phyloP scores from a whole-genome alignment of 2,797 vertebrate species.

The Parauchenoglanis ngamensis region DNA sequence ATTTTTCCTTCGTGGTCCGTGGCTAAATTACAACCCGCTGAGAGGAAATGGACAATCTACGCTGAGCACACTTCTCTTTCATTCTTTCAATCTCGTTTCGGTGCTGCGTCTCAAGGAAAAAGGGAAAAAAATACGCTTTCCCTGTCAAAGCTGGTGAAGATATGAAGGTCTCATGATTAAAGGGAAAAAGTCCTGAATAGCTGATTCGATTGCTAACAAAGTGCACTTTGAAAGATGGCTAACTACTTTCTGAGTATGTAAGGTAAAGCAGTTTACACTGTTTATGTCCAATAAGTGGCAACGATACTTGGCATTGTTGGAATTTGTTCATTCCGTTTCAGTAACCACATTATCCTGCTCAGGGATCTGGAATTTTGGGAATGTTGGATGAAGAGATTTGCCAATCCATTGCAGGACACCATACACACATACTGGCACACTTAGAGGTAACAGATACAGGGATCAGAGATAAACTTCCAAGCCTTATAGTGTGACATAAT shows the following conservation, averaged over 20 bases:
- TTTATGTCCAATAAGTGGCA: background rate
- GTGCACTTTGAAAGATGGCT: background rate
- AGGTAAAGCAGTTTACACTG: background rate
- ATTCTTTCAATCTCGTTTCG: conserved; percentile 52
- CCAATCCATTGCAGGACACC: background rate
- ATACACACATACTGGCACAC: background rate
- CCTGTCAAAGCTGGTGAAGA: background rate
- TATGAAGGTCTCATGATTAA: background rate
- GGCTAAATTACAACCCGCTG: conserved; percentile 50
- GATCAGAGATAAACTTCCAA: no score
- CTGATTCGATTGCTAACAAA: background rate
- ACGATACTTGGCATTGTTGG: background rate
- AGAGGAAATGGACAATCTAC: conserved; percentile 55
- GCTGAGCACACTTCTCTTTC: conserved; percentile 47
- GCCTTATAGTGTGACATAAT: no score
- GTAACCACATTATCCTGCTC: background rate
- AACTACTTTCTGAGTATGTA: background rate
- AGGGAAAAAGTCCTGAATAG: no score
- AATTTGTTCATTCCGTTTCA: background rate
- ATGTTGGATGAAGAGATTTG: background rate
- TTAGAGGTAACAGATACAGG: background rate
- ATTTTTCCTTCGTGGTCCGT: conserved; percentile 48
- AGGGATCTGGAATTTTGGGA: background rate
- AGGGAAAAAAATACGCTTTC: background rate
- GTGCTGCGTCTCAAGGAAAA: background rate